These are phyloP conservation scores for Synanthedon andrenaeformis DNA, from an alignment of 2,888 invertebrate species.

Conservation along the genomic window DNA sequence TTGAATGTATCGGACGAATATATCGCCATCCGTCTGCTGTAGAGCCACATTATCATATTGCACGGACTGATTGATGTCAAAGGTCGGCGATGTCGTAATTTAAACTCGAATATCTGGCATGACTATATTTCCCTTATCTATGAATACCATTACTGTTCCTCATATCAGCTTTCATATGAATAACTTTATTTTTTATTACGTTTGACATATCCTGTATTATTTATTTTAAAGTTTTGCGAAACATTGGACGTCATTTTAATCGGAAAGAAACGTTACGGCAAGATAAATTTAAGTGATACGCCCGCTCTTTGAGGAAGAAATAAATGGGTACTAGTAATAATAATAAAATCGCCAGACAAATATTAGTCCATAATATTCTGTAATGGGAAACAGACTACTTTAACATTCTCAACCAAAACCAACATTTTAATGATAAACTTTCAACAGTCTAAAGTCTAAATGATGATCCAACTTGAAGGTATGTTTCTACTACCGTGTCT, in stretches of 20 bases:
- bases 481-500: too few species aligned
- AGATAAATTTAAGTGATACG: too few species aligned
- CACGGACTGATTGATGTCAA: slow-evolving; percentile 44
- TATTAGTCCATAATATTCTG: too few species aligned
- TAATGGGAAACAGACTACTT: too few species aligned
- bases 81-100: slow-evolving; percentile 24
- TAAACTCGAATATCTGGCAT: slow-evolving; percentile 4
- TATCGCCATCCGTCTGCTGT: slow-evolving; percentile 9
- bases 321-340: too few species aligned
- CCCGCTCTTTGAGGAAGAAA: too few species aligned
- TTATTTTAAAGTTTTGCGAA: neutral
- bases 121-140: slow-evolving; percentile 4
- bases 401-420: too few species aligned
- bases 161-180: slow-evolving; percentile 1
- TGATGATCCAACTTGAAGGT: too few species aligned
- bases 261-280: neutral
- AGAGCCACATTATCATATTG: slow-evolving; percentile 24
- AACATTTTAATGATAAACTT: too few species aligned
- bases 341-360: too few species aligned
- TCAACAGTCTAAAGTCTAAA: too few species aligned
- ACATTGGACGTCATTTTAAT: neutral
- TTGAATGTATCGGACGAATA: slow-evolving; percentile 10
- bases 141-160: slow-evolving; percentile 6
- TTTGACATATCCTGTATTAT: neutral
- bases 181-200: slow-evolving; percentile 1